Percentiles rank a stretch among this genome's conserved stretches.
Conservation (phyloP, 2,113 vertebrate genomes). For the Cyprinus carpio region DNA sequence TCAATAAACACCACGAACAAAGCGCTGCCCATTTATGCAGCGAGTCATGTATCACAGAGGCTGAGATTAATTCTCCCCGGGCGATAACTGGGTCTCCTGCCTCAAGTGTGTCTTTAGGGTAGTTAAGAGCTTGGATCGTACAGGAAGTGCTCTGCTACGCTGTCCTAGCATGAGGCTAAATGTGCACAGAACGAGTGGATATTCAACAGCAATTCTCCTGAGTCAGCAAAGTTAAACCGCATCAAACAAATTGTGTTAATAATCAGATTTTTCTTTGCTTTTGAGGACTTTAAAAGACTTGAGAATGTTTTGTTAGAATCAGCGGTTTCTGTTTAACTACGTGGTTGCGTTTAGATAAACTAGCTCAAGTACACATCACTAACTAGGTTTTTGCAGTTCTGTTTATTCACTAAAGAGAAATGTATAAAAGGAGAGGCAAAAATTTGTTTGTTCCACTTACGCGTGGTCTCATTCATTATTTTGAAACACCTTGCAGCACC, state of each 20-base stretch:
- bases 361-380: neutral
- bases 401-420: constrained; percentile 8
- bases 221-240: constrained; percentile 25
- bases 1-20: constrained; percentile 35
- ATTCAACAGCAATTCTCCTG: constrained; percentile 41
- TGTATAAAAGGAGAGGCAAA: neutral
- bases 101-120: constrained; percentile 28
- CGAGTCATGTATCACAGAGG: constrained; percentile 33
- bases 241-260: constrained; percentile 7
- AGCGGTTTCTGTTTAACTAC: constrained; percentile 9
- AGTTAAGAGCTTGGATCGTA: constrained; percentile 22
- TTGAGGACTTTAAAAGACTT: neutral
- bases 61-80: constrained; percentile 23
- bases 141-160: constrained; percentile 41
- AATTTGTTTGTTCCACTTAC: constrained; percentile 23
- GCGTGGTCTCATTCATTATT: constrained; percentile 33
- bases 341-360: neutral
- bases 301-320: constrained; percentile 1
- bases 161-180: constrained; percentile 32
- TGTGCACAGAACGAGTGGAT: constrained; percentile 27
- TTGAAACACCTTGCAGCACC: constrained; percentile 30
- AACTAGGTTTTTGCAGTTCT: neutral
- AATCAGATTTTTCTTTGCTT: neutral
- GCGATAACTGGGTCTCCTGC: neutral
- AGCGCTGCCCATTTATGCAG: constrained; percentile 40